These are phyloP conservation scores for Tetranychus truncatus DNA, from an alignment of 2,888 invertebrate species.

Conservation along the genomic window DNA sequence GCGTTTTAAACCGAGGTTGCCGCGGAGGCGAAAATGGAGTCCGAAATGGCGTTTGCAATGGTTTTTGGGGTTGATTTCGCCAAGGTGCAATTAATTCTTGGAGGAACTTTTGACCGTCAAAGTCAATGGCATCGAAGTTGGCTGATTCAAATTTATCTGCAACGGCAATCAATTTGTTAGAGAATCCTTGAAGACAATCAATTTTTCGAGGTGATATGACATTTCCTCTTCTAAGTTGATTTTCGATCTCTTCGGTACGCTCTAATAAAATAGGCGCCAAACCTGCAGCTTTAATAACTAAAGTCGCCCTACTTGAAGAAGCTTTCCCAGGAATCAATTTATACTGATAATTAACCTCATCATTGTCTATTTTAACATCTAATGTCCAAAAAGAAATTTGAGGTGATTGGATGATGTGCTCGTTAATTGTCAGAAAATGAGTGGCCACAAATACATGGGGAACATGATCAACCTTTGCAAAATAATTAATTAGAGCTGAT, in stretches of 20 bases:
- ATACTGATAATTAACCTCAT: not conserved
- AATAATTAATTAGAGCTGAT: slow-evolving; percentile 47
- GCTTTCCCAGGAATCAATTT: slow-evolving; percentile 3
- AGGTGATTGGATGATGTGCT: not conserved
- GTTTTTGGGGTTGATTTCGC: not conserved
- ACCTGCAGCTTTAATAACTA: not conserved
- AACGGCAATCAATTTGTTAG: not conserved
- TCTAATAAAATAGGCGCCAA: not conserved
- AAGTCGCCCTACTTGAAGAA: not conserved
- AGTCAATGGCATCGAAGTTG: not conserved
- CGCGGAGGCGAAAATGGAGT: not conserved
- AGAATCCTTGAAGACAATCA: not conserved
- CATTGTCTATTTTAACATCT: not conserved
- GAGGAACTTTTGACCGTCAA: not conserved
- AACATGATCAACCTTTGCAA: slow-evolving; percentile 36
- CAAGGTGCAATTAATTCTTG: not conserved
- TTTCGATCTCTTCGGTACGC: not conserved
- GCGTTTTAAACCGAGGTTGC: too few relatives aligned
- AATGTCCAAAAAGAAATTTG: not conserved
- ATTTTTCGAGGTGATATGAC: not conserved
- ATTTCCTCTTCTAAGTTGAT: not conserved
- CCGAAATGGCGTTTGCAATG: not conserved
- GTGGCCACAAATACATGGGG: slow-evolving; percentile 25
- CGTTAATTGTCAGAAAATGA: slow-evolving; percentile 21
- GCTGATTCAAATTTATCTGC: not conserved